Percentiles rank a stretch among this genome's conserved stretches.
Conservation (phyloP, 2,888 invertebrate species). For the Mythimna albipuncta region DNA sequence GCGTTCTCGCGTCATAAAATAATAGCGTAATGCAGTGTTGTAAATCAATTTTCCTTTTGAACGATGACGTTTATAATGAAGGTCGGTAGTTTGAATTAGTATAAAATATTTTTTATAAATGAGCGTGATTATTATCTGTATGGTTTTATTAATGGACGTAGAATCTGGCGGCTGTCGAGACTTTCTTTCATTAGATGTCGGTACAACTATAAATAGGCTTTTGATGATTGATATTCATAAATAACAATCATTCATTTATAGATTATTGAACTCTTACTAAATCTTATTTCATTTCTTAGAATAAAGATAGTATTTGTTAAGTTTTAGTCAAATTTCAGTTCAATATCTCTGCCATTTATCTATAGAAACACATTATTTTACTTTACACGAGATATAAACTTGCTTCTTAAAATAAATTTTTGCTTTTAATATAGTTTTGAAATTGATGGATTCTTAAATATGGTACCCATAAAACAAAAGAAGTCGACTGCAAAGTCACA, state of each 20-base stretch:
- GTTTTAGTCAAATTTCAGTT: not conserved
- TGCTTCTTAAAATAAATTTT: too few species aligned
- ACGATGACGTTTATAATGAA: constrained; percentile 88
- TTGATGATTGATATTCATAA: constrained; percentile 49
- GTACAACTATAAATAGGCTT: constrained; percentile 45
- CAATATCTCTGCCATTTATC: not conserved
- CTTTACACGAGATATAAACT: not conserved
- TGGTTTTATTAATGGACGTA: constrained; percentile 75
- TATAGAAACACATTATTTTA: not conserved
- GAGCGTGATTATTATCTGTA: constrained; percentile 78
- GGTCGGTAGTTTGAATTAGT: constrained; percentile 85
- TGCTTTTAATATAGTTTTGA: too few species aligned
- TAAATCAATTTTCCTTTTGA: constrained; percentile 90
- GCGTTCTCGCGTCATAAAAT: constrained; percentile 90
- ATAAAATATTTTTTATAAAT: constrained; percentile 77
- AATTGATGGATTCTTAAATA: not conserved
- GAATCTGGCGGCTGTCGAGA: constrained; percentile 64
- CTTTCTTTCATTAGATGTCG: constrained; percentile 53
- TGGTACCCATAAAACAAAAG: not conserved
- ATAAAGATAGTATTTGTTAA: not conserved
- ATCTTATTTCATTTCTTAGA: not conserved
- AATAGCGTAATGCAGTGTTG: constrained; percentile 89
- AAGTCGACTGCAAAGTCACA: not conserved
- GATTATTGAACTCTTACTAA: not conserved
- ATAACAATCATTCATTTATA: constrained; percentile 34